Base-by-base conservation (phyloP, 1,140 invertebrate species). In the Nomia melanderi region DNA sequence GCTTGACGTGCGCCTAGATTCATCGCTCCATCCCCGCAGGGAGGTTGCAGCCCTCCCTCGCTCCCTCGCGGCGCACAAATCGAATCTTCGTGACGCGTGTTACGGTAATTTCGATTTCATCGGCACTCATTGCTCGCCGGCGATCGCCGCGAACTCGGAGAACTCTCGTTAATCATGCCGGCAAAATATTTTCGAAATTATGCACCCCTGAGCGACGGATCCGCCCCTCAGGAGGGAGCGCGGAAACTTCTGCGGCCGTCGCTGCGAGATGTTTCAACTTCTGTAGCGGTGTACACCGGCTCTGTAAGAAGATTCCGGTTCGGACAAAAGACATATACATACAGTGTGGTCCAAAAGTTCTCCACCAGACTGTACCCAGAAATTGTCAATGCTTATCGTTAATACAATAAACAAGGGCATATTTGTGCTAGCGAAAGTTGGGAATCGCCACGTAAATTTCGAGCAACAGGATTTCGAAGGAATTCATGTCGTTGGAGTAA, bases 141-240 rank as follows among this genome's bases (percentile, higher is more conserved):
- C 54, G 54, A 44, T 65, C 74, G 20, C 11, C 41, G 8, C 59
- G 47, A 31, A 72, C n/a, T n/a, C 83, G 82, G 86, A 79, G 77
- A 84, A 82, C 78, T 81, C 72, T 90, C 89, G 86, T 91, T 90
- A 90, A 90, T 91, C 89, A 89, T 89, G 86, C 80, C 70, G 59
- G 86, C 47, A 69, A 84, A 84, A 85, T 87, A 78, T 87, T 82
- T 82, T 70, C n/a, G 29, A 78, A 56, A 89, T 90, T 89, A 88
- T 83, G 72, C 65, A 65, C 25, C 69, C 77, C 67, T 39, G 75
- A 67, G 47, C 67, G 41, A 3, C 36, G 41, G 29, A 25, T 27
- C 29, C 39, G 5, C 23, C 12, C 7, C 7, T 41, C 50, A 33
- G 47, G 9, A n/a, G 23, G 39, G 53, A 59, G 77, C 50, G 70